Evolutionary conservation across 1,140 invertebrate genomes (phyloP).

Genomic region (Leptinotarsa undecemlineata): DNA sequence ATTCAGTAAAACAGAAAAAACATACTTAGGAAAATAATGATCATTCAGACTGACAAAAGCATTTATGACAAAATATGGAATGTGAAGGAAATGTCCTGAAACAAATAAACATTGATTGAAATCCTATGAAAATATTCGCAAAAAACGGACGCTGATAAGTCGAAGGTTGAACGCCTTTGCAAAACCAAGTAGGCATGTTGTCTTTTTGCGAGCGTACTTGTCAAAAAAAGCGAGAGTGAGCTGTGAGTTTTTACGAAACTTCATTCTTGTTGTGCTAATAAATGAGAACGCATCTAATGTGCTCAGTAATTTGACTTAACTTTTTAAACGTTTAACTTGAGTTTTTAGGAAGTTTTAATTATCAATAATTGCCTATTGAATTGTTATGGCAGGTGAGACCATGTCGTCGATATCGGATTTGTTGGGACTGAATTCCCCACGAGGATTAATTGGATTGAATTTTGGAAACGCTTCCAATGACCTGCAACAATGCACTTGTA

Average conservation of each 20-base stretch:
- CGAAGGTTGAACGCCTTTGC: neutral
- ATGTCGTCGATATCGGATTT: slow-evolving; percentile 60
- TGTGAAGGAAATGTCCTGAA: too few relatives aligned
- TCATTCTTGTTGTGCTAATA: slow-evolving; percentile 34
- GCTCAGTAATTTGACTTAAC: slow-evolving; percentile 37
- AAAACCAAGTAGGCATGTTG: slow-evolving; percentile 23
- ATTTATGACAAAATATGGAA: too few relatives aligned
- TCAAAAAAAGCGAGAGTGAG: slow-evolving; percentile 9
- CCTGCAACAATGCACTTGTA: slow-evolving; percentile 39
- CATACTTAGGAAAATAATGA: too few relatives aligned
- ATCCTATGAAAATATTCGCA: neutral
- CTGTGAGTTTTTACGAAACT: slow-evolving; percentile 18
- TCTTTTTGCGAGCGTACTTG: slow-evolving; percentile 16
- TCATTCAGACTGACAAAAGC: too few relatives aligned
- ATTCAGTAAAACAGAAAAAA: too few relatives aligned
- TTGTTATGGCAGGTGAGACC: slow-evolving; percentile 49
- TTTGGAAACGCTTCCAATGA: slow-evolving; percentile 41
- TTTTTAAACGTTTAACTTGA: slow-evolving; percentile 39
- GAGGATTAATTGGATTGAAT: slow-evolving; percentile 55
- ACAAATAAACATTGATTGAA: too few relatives aligned
- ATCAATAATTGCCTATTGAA: slow-evolving; percentile 19
- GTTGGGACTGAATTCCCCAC: slow-evolving; percentile 59
- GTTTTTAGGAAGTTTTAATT: slow-evolving; percentile 34
- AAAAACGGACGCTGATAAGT: neutral
- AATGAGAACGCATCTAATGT: slow-evolving; percentile 26